These are phyloP conservation scores for Lacanobia wlatinum DNA, from an alignment of 2,888 invertebrate species.

Conservation along the genomic window DNA sequence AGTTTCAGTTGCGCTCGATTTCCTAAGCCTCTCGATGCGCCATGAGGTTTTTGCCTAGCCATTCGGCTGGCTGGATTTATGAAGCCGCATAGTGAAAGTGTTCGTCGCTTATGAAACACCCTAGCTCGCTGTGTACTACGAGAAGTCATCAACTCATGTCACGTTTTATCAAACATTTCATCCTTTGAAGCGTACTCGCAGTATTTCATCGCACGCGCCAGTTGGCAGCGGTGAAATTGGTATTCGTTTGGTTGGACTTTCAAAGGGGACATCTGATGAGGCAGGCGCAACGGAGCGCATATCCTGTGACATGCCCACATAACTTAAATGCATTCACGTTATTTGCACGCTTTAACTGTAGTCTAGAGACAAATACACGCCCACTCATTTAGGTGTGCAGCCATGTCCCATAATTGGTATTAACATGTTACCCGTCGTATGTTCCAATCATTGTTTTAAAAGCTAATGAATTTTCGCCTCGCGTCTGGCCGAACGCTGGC, in stretches of 20 bases:
- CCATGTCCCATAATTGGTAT: constrained; percentile 39
- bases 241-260: constrained; percentile 79
- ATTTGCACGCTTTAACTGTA: constrained; percentile 66
- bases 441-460: constrained; percentile 51
- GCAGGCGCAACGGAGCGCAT: constrained; percentile 83
- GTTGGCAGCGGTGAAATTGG: constrained; percentile 85
- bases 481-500: constrained; percentile 64
- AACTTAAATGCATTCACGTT: constrained; percentile 72
- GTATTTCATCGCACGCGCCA: constrained; percentile 80
- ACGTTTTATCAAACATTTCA: constrained; percentile 62
- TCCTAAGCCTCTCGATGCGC: constrained; percentile 77
- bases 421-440: constrained; percentile 43
- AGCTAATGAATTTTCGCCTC: constrained; percentile 61
- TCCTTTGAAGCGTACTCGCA: constrained; percentile 65
- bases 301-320: constrained; percentile 84
- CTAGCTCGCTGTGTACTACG: constrained; percentile 49
- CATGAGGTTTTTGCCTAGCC: constrained; percentile 75
- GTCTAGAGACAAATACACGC: constrained; percentile 42
- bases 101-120: constrained; percentile 75
- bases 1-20: constrained; percentile 79
- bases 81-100: constrained; percentile 80
- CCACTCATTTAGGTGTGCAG: constrained; percentile 36
- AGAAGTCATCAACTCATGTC: constrained; percentile 64
- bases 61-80: constrained; percentile 73
- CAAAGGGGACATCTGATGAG: constrained; percentile 86